phyloP scores from a whole-genome alignment of 2,113 vertebrate genomes.

The Sylvilagus bachmani region DNA sequence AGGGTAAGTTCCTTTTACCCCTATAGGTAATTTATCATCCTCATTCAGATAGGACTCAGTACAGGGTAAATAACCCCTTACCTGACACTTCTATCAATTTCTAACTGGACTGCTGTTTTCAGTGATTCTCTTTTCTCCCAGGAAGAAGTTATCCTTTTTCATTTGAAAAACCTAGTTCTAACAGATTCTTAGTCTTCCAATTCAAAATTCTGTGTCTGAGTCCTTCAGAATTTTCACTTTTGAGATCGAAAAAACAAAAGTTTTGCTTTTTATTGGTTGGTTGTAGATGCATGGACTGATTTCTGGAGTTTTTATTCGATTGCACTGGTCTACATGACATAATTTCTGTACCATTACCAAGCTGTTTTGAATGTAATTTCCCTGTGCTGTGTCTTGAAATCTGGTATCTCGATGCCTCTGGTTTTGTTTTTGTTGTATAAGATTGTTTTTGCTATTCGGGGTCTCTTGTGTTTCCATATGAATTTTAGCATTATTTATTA shows the following conservation, averaged over 20 bases:
- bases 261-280: slow-evolving; percentile 25
- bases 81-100: not conserved
- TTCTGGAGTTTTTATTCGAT: no score
- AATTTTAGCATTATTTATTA: no score
- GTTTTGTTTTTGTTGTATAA: no score
- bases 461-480: no score
- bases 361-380: no score
- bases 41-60: not conserved
- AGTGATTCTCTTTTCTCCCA: not conserved
- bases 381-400: no score
- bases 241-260: not conserved
- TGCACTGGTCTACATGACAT: no score
- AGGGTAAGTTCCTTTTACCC: not conserved
- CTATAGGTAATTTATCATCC: not conserved
- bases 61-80: not conserved
- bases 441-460: no score
- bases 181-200: not conserved
- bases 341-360: no score
- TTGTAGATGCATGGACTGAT: no score
- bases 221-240: slow-evolving; percentile 39
- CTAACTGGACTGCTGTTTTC: not conserved
- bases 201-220: slow-evolving; percentile 34
- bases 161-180: not conserved
- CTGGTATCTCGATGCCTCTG: no score
- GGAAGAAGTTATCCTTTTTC: not conserved